phyloP scores from a whole-genome alignment of 1,140 invertebrate species.

The Heliconius himera region DNA sequence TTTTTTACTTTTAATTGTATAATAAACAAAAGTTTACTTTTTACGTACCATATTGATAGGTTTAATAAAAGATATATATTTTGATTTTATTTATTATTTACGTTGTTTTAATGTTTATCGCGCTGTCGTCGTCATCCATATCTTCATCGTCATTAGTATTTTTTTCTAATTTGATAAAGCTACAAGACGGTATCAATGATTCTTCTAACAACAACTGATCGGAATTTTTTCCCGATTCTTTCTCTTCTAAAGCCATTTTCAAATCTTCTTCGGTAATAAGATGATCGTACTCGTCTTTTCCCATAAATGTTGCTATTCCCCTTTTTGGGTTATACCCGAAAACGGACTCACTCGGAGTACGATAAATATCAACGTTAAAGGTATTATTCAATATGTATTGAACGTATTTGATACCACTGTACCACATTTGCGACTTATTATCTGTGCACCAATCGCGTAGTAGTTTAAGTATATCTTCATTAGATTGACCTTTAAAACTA shows the following conservation, averaged over 20 bases:
- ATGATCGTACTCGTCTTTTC: slow-evolving; percentile 42
- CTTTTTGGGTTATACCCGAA: slow-evolving; percentile 50
- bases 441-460: slow-evolving; percentile 50
- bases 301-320: slow-evolving; percentile 48
- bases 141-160: slow-evolving; percentile 30
- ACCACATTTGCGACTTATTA: slow-evolving; percentile 48
- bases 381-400: slow-evolving; percentile 55
- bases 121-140: slow-evolving; percentile 16
- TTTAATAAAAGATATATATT: slow-evolving; percentile 1
- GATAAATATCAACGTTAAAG: slow-evolving; percentile 46
- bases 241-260: slow-evolving; percentile 43
- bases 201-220: slow-evolving; percentile 48
- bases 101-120: background rate
- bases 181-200: slow-evolving; percentile 47
- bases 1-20: background rate
- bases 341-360: slow-evolving; percentile 49
- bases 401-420: slow-evolving; percentile 53
- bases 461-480: slow-evolving; percentile 54
- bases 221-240: slow-evolving; percentile 40
- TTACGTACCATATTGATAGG: background rate
- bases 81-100: background rate
- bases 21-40: background rate
- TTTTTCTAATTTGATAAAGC: slow-evolving; percentile 53
- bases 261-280: slow-evolving; percentile 51
- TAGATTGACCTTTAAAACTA: slow-evolving; percentile 47